phyloP scores from a whole-genome alignment of 2,113 vertebrate genomes.

The Sprattus sprattus region DNA sequence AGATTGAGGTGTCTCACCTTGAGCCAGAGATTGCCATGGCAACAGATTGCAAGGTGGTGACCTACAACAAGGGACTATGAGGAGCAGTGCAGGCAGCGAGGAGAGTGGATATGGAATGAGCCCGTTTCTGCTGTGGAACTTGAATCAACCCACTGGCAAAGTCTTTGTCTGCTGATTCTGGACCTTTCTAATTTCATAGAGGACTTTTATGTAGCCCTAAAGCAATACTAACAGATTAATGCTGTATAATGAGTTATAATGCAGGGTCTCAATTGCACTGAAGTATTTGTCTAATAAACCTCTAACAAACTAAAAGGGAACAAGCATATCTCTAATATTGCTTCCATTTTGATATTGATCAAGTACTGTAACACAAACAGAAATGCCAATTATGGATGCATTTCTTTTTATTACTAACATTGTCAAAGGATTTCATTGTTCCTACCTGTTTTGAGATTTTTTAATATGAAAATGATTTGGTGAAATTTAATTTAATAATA shows the following conservation, averaged over 20 bases:
- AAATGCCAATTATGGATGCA: neutral
- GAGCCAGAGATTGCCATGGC: slow-evolving; percentile 92
- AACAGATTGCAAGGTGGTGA: slow-evolving; percentile 85
- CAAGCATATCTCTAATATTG: slow-evolving; percentile 7
- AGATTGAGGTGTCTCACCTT: slow-evolving; percentile 90
- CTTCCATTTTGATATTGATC: neutral
- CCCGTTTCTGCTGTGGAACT: neutral
- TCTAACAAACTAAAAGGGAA: slow-evolving; percentile 2
- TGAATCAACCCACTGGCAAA: neutral
- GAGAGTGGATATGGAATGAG: neutral
- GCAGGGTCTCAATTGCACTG: slow-evolving; percentile 12
- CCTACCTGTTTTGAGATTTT: neutral
- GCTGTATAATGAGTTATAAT: neutral
- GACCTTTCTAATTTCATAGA: neutral
- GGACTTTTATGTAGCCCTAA: neutral
- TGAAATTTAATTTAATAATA: neutral
- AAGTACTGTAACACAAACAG: neutral
- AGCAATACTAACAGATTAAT: neutral
- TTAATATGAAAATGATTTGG: neutral
- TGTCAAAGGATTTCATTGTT: neutral
- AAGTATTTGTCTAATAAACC: neutral
- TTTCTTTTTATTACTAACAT: neutral
- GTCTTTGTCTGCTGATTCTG: neutral
- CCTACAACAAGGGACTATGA: slow-evolving; percentile 97
- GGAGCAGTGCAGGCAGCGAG: slow-evolving; percentile 34